Percentiles rank a stretch among this genome's conserved stretches.
Conservation (phyloP, 2,888 invertebrate species). For the Phyllotreta striolata region DNA sequence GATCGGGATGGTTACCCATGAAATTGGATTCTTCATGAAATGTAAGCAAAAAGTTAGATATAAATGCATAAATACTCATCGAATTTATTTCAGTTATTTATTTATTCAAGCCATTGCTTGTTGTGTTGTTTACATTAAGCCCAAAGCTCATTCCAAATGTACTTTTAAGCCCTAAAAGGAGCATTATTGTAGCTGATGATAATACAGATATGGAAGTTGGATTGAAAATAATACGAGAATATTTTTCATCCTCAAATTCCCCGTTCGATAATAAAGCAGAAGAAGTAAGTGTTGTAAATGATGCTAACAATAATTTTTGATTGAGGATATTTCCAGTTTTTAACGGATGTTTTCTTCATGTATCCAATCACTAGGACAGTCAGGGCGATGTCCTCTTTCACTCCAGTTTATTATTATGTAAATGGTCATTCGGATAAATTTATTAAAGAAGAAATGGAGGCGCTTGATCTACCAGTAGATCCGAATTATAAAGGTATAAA, state of each 20-base stretch:
- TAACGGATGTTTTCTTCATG: conserved; percentile 23
- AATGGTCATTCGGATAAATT: conserved; percentile 1
- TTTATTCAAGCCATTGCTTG: neutral
- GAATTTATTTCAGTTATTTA: no score
- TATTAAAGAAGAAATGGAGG: conserved; percentile 11
- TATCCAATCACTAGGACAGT: conserved; percentile 18
- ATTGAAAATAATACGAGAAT: conserved; percentile 14
- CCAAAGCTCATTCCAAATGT: conserved; percentile 26
- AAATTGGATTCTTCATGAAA: conserved; percentile 15
- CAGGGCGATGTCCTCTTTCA: conserved; percentile 9
- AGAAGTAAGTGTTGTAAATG: conserved; percentile 13
- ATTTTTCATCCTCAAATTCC: conserved; percentile 16
- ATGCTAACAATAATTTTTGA: neutral
- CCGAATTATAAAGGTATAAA: no score
- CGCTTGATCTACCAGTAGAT: conserved; percentile 7
- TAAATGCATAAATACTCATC: no score
- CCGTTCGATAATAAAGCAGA: neutral
- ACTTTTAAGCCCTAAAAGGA: neutral
- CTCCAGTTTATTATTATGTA: conserved; percentile 27
- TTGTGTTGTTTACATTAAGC: conserved; percentile 24
- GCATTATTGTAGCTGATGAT: neutral
- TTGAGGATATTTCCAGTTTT: conserved; percentile 23
- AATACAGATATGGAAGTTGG: conserved; percentile 11
- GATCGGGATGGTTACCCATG: conserved; percentile 14
- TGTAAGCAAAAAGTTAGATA: no score